Evolutionary conservation across 2,113 vertebrate genomes (phyloP).

Genomic region (Colossoma macropomum): DNA sequence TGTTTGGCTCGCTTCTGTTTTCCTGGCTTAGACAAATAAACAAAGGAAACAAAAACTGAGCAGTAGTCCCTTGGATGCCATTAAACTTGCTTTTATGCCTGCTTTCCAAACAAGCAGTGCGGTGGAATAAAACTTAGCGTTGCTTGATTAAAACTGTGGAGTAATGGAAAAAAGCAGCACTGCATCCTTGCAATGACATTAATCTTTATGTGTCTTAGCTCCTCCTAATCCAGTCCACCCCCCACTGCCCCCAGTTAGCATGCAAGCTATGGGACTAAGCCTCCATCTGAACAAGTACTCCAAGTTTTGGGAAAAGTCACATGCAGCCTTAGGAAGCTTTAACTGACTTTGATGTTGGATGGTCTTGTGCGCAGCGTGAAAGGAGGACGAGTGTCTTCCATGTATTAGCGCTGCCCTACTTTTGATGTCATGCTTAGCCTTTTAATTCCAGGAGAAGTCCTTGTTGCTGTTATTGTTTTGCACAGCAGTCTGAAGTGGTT

Average conservation of each 20-base stretch:
- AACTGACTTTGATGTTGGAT: neutral
- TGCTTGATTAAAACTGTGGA: neutral
- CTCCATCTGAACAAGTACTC: neutral
- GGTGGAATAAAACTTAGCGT: neutral
- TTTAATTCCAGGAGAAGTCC: neutral
- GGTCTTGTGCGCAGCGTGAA: neutral
- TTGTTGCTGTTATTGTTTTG: neutral
- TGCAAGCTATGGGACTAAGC: slow-evolving; percentile 7
- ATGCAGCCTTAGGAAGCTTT: slow-evolving; percentile 21
- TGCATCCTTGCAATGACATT: neutral
- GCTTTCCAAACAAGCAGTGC: neutral
- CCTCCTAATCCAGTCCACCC: neutral
- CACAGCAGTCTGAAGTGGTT: neutral
- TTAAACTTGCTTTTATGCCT: neutral
- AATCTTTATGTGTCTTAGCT: neutral
- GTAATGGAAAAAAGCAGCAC: neutral
- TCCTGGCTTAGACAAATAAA: neutral
- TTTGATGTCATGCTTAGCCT: slow-evolving; percentile 24
- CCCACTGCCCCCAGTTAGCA: neutral
- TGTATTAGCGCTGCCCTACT: slow-evolving; percentile 43
- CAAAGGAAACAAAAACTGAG: neutral
- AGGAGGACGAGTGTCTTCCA: slow-evolving; percentile 21
- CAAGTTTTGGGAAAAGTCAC: slow-evolving; percentile 18
- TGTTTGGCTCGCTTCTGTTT: neutral
- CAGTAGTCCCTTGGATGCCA: neutral